Evolutionary conservation across 2,888 invertebrate species (phyloP).

Genomic region (Glyphotaelius pellucidus): DNA sequence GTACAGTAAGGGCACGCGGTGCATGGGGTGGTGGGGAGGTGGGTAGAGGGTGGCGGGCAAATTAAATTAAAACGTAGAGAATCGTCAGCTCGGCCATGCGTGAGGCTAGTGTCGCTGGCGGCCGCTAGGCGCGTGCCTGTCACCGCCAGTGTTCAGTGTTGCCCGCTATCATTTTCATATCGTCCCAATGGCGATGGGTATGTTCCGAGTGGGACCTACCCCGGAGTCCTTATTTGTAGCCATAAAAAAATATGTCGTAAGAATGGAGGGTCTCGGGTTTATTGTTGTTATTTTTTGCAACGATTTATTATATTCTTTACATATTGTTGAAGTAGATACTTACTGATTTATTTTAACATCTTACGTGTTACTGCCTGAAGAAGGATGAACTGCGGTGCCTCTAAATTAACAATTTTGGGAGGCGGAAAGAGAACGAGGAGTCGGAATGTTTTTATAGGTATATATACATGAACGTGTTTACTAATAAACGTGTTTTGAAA

Average conservation of each 20-base stretch:
- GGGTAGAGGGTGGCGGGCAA: constrained; percentile 41
- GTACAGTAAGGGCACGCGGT: not conserved
- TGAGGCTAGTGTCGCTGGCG: constrained; percentile 60
- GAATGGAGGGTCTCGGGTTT: not conserved
- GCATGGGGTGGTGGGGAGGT: not conserved
- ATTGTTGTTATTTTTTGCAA: not conserved
- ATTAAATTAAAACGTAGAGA: constrained; percentile 63
- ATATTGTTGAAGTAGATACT: not conserved
- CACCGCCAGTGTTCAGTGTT: constrained; percentile 51
- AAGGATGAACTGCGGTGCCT: not conserved
- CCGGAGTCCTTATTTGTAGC: not conserved
- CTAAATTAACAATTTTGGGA: not conserved
- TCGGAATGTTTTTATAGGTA: too few species aligned
- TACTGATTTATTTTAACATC: not conserved
- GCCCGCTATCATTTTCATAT: constrained; percentile 55
- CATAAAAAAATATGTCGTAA: constrained; percentile 40
- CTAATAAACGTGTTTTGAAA: too few species aligned
- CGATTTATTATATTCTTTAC: not conserved
- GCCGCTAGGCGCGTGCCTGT: constrained; percentile 58
- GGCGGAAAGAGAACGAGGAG: not conserved
- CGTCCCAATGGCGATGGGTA: not conserved
- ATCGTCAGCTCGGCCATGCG: constrained; percentile 63
- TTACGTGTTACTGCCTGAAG: not conserved
- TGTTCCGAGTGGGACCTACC: not conserved
- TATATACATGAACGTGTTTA: too few species aligned